Conservation (phyloP, 2,797 vertebrate species). For the Denticeps clupeoides region DNA sequence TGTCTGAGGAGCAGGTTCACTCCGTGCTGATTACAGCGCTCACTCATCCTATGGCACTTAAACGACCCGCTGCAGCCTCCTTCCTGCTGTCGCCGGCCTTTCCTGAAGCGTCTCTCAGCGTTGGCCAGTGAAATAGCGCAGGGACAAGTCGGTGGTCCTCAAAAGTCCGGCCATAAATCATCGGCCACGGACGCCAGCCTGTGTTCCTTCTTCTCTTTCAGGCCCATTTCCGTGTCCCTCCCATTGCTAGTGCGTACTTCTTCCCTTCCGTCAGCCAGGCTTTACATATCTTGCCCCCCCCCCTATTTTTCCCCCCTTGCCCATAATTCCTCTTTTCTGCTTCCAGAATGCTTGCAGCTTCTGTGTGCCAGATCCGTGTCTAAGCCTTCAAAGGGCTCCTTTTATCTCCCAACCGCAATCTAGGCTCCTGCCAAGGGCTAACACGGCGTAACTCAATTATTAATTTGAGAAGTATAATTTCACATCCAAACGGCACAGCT, state of each 20-base stretch:
- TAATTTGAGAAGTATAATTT: conserved; percentile 42
- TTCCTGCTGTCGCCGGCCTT: conserved; percentile 30
- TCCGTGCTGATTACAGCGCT: conserved; percentile 43
- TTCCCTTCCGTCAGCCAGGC: conserved; percentile 31
- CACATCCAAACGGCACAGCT: conserved; percentile 23
- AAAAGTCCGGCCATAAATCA: background rate
- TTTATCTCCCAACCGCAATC: conserved; percentile 49
- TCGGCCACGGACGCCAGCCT: background rate
- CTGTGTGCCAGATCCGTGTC: conserved; percentile 48
- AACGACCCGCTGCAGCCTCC: background rate
- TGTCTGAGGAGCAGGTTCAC: conserved; percentile 31
- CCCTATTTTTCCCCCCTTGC: conserved; percentile 38
- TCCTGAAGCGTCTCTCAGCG: conserved; percentile 23
- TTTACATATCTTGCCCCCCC: conserved; percentile 49
- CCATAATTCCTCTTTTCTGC: conserved; percentile 54
- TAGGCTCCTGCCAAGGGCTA: conserved; percentile 37
- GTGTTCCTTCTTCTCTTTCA: conserved; percentile 25
- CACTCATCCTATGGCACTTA: conserved; percentile 43
- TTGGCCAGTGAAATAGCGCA: background rate
- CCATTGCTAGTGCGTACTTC: conserved; percentile 47
- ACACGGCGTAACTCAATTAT: conserved; percentile 53
- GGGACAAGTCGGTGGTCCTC: background rate
- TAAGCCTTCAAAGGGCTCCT: conserved; percentile 52
- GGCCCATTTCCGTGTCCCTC: conserved; percentile 45
- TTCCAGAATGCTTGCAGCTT: conserved; percentile 59